Conservation (phyloP, 2,888 invertebrate genomes). For the Volucella zonaria region DNA sequence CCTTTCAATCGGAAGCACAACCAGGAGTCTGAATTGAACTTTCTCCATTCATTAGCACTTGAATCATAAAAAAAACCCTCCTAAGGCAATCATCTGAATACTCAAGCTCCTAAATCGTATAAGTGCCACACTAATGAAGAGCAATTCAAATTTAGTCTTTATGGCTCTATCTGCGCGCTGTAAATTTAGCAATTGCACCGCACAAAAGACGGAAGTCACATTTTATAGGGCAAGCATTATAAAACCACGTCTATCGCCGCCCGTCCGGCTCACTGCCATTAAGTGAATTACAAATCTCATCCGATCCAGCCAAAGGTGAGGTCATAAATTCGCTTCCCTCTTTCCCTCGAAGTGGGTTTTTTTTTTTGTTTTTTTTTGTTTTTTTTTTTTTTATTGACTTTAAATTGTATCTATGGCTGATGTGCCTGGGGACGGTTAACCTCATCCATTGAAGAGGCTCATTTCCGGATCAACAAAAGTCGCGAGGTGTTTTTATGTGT, state of each 20-base stretch:
- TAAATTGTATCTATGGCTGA: constrained; percentile 39
- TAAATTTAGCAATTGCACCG: constrained; percentile 29
- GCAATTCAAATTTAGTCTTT: not conserved
- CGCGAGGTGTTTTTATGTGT: constrained; percentile 44
- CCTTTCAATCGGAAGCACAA: no score
- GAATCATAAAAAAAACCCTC: not conserved
- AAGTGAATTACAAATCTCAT: constrained; percentile 25
- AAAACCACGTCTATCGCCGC: constrained; percentile 7
- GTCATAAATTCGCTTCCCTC: constrained; percentile 53
- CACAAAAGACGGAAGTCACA: constrained; percentile 59
- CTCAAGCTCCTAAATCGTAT: not conserved
- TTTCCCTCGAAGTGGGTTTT: not conserved
- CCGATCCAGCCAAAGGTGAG: constrained; percentile 21
- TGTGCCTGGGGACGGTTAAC: constrained; percentile 7
- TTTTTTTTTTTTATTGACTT: constrained; percentile 52
- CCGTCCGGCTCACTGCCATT: not conserved
- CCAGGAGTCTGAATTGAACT: no score
- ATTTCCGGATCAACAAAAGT: constrained; percentile 51
- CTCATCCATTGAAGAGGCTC: constrained; percentile 46
- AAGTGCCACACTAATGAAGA: not conserved
- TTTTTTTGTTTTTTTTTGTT: constrained; percentile 25
- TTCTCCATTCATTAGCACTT: not conserved
- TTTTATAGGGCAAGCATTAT: constrained; percentile 53
- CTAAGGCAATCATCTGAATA: not conserved
- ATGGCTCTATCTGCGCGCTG: constrained; percentile 23